Conservation (phyloP, 2,113 vertebrate genomes). For the Rhea pennata region DNA sequence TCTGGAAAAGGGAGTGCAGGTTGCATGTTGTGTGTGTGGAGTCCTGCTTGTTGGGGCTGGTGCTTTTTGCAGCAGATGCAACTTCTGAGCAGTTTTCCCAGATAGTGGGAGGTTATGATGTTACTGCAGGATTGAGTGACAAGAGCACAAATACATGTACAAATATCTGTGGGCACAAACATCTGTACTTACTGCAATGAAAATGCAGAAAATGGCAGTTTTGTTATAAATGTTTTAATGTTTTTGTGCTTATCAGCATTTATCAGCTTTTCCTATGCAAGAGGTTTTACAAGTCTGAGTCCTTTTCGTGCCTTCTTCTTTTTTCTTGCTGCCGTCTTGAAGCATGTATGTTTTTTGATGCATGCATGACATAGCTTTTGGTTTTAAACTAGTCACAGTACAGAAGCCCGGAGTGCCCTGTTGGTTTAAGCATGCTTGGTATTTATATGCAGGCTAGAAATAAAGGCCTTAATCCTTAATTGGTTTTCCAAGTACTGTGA, state of each 20-base stretch:
- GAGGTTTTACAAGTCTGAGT: neutral
- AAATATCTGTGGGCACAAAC: neutral
- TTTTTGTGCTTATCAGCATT: neutral
- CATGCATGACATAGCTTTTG: fast-evolving
- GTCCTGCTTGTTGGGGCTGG: neutral
- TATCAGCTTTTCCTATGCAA: neutral
- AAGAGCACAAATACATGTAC: neutral
- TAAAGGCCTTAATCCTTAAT: slow-evolving; percentile 14
- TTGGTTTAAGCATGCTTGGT: neutral
- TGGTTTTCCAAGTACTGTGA: neutral
- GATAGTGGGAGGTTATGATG: neutral
- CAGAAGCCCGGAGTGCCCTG: neutral
- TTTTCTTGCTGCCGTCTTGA: neutral
- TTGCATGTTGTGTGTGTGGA: neutral
- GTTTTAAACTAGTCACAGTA: neutral
- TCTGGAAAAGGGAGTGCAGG: neutral
- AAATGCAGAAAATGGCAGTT: neutral
- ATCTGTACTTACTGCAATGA: neutral
- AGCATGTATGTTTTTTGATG: neutral
- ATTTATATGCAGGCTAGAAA: slow-evolving; percentile 14
- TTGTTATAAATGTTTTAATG: neutral
- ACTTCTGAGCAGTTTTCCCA: neutral
- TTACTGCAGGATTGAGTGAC: neutral
- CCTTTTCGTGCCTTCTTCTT: neutral
- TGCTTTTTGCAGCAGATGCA: neutral